phyloP scores from a whole-genome alignment of 2,797 vertebrate genomes.

The Megalops cyprinoides region DNA sequence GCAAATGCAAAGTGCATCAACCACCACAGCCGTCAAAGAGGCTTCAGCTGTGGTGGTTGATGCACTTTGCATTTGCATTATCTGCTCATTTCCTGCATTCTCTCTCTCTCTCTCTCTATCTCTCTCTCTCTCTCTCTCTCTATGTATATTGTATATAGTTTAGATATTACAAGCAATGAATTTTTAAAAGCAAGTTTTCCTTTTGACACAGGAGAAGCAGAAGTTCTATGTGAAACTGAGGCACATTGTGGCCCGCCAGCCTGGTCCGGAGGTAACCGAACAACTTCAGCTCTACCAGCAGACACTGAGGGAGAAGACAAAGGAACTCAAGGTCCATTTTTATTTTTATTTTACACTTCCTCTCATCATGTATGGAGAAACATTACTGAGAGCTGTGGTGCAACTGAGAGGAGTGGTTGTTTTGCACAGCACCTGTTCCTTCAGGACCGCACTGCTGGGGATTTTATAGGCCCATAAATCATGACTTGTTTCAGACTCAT shows the following conservation, averaged over 20 bases:
- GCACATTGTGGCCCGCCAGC: slow-evolving; percentile 81
- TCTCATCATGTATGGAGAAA: slow-evolving; percentile 38
- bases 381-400: slow-evolving; percentile 2
- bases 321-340: slow-evolving; percentile 84
- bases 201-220: slow-evolving; percentile 84
- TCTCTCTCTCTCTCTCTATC: no score
- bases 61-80: no score
- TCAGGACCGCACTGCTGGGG: slow-evolving; percentile 27
- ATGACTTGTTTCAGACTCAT: slow-evolving; percentile 51
- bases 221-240: slow-evolving; percentile 91
- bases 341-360: not conserved
- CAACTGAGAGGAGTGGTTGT: not conserved
- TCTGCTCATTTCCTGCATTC: not conserved
- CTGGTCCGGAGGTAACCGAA: slow-evolving; percentile 86
- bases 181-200: not conserved
- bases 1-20: no score
- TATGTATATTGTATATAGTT: not conserved
- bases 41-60: no score
- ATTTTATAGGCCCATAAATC: slow-evolving; percentile 57
- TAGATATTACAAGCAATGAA: not conserved
- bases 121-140: not conserved
- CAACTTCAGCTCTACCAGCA: slow-evolving; percentile 85
- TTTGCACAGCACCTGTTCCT: slow-evolving; percentile 3
- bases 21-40: no score
- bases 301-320: slow-evolving; percentile 80